Evolutionary conservation across 2,113 vertebrate genomes (phyloP).

Genomic region (Oenanthe oenanthe): DNA sequence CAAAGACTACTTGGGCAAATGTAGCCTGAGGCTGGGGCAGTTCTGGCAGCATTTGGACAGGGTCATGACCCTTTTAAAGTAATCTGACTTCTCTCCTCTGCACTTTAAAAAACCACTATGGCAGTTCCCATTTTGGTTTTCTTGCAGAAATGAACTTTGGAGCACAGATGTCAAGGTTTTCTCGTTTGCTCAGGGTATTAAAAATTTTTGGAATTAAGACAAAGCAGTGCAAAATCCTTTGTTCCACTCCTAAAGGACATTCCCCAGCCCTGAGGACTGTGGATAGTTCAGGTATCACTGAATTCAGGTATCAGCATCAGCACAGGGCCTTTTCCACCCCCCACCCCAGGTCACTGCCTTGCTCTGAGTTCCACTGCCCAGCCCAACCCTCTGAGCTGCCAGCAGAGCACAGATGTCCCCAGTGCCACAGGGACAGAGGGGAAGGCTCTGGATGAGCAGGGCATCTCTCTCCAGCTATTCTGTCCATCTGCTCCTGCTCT

Average conservation of each 20-base stretch:
- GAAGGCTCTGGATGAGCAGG: background rate
- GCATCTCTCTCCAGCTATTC: background rate
- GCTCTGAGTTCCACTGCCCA: background rate
- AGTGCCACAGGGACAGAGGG: background rate
- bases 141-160: background rate
- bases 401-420: background rate
- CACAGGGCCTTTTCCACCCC: background rate
- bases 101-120: background rate
- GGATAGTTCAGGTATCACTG: background rate
- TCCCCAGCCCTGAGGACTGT: background rate
- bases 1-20: background rate
- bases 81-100: background rate
- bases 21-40: background rate
- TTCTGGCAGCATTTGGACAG: background rate
- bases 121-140: background rate
- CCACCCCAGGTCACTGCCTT: background rate
- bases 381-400: background rate
- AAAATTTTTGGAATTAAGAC: background rate
- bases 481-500: conserved; percentile 23
- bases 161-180: background rate
- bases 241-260: background rate
- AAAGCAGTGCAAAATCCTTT: background rate
- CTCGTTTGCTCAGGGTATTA: background rate
- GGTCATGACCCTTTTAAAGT: background rate
- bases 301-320: background rate